Conservation (phyloP, 2,888 invertebrate species). For the Orchestes rusci region DNA sequence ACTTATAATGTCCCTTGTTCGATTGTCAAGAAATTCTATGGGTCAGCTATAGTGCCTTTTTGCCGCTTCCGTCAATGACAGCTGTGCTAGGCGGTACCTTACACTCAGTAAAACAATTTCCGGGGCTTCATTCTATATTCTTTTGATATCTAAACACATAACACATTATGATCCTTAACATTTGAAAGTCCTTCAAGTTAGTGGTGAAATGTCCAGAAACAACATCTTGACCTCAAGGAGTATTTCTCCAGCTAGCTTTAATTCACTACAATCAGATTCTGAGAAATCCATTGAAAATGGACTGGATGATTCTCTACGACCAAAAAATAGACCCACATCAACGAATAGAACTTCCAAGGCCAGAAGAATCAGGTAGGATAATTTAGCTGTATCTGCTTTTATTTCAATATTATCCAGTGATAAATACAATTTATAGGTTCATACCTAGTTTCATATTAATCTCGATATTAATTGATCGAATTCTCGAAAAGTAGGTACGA, state of each 20-base stretch:
- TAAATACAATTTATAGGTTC: too few relatives aligned
- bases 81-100: slow-evolving; percentile 36
- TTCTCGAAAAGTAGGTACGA: too few relatives aligned
- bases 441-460: too few relatives aligned
- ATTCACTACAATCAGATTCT: slow-evolving; percentile 41
- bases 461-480: too few relatives aligned
- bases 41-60: slow-evolving; percentile 23
- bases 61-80: slow-evolving; percentile 30
- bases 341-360: slow-evolving; percentile 70
- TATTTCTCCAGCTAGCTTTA: slow-evolving; percentile 44
- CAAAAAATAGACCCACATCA: slow-evolving; percentile 37
- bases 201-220: slow-evolving; percentile 35
- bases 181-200: slow-evolving; percentile 1
- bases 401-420: too few relatives aligned
- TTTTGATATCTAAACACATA: too few relatives aligned
- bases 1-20: slow-evolving; percentile 19
- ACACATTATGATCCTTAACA: slow-evolving; percentile 18
- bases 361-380: slow-evolving; percentile 73
- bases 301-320: slow-evolving; percentile 35
- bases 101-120: slow-evolving; percentile 19
- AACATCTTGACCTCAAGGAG: slow-evolving; percentile 42
- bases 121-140: background rate
- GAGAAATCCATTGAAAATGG: slow-evolving; percentile 43
- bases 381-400: too few relatives aligned
- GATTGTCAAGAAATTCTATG: slow-evolving; percentile 11